Evolutionary conservation across 2,113 vertebrate species (phyloP).

Genomic region (Zosterops hypoxanthus): DNA sequence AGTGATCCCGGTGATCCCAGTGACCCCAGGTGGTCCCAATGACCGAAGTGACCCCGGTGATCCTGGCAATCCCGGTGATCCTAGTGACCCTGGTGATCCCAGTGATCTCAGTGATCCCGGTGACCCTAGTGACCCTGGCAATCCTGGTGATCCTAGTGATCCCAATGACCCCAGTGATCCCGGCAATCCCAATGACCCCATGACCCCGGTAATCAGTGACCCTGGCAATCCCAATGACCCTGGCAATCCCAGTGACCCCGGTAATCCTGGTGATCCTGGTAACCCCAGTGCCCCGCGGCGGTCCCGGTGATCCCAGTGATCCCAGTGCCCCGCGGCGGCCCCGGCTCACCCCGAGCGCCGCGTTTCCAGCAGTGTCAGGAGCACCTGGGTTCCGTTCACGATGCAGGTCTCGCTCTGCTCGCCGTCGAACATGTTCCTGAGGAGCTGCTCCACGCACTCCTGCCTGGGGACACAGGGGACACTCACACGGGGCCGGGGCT

Average conservation of each 20-base stretch:
- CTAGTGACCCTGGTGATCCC: too few species aligned
- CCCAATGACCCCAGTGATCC: background rate
- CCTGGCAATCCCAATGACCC: background rate
- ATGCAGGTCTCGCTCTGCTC: conserved; percentile 88
- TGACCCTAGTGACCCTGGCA: background rate
- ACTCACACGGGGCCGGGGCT: background rate
- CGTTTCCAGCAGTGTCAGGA: conserved; percentile 90
- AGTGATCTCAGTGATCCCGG: too few species aligned
- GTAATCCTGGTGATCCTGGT: too few species aligned
- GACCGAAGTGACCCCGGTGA: background rate
- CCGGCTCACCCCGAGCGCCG: conserved; percentile 87
- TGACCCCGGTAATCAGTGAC: too few species aligned
- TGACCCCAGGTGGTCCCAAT: too few species aligned
- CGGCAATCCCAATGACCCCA: too few species aligned
- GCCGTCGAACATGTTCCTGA: conserved; percentile 93
- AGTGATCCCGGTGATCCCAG: accelerated
- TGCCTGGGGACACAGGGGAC: conserved; percentile 74
- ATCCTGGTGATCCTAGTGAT: too few species aligned
- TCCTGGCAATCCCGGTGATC: too few species aligned
- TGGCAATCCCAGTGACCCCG: too few species aligned
- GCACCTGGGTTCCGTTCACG: conserved; percentile 92
- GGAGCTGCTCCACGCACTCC: conserved; percentile 89
- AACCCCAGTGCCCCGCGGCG: background rate
- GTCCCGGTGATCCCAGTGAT: too few species aligned
- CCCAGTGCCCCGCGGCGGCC: background rate